Evolutionary conservation across 2,888 invertebrate species (phyloP).

Genomic region (Agrotis puta): DNA sequence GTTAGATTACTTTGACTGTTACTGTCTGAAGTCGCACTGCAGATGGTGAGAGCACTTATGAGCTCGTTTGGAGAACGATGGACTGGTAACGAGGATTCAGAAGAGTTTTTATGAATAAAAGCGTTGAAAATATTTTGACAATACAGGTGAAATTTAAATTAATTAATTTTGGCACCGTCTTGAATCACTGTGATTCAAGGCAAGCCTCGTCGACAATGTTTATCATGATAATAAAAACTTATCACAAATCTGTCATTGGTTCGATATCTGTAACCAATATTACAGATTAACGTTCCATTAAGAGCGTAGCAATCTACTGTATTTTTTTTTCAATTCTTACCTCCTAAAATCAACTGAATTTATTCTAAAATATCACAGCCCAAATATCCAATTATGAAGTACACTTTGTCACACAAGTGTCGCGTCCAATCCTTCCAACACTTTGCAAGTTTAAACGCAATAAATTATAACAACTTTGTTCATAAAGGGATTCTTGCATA

Average conservation of each 20-base stretch:
- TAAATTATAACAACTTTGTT: constrained; percentile 68
- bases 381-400: constrained; percentile 25
- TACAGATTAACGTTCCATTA: neutral
- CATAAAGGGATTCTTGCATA: constrained; percentile 72
- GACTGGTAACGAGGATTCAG: constrained; percentile 29
- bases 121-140: neutral
- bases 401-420: constrained; percentile 35
- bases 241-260: neutral
- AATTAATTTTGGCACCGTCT: neutral
- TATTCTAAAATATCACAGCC: constrained; percentile 15
- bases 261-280: neutral
- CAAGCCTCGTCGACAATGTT: too few species aligned
- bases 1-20: constrained; percentile 67
- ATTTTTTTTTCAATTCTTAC: neutral
- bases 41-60: constrained; percentile 49
- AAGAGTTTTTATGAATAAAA: constrained; percentile 25
- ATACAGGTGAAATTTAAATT: neutral
- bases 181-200: too few species aligned
- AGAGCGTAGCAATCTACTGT: neutral
- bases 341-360: neutral
- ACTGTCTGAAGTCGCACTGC: constrained; percentile 41
- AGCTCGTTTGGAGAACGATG: constrained; percentile 38
- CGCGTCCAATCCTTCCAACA: constrained; percentile 54
- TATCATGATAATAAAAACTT: too few species aligned
- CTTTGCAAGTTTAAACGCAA: constrained; percentile 61